These are phyloP conservation scores for Cataglyphis rosenhaueri DNA, from an alignment of 2,888 invertebrate genomes.

Conservation along the genomic window DNA sequence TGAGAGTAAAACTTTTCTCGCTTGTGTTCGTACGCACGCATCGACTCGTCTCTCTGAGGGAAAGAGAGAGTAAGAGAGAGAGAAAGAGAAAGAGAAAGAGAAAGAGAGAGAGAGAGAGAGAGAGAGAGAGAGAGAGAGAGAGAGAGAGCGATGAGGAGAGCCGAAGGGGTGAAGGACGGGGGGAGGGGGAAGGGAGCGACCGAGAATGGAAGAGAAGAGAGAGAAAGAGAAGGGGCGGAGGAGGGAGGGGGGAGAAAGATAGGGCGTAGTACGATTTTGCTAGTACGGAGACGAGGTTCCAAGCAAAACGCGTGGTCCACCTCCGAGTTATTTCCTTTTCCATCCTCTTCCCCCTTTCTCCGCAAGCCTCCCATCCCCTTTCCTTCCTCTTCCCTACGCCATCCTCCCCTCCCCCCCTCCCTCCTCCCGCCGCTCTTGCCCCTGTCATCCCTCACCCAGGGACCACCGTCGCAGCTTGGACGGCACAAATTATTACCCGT, in stretches of 20 bases:
- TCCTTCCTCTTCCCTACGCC: neutral
- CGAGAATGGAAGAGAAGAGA: slow-evolving; percentile 65
- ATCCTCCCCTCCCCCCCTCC: neutral
- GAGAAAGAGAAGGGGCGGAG: slow-evolving; percentile 56
- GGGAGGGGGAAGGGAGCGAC: slow-evolving; percentile 39
- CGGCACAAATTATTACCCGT: slow-evolving; percentile 82
- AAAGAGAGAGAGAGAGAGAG: slow-evolving; percentile 57
- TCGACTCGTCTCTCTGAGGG: slow-evolving; percentile 77
- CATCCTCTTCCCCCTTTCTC: slow-evolving; percentile 62
- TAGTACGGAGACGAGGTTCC: slow-evolving; percentile 79
- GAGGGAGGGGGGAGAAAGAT: slow-evolving; percentile 69
- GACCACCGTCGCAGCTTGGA: slow-evolving; percentile 72
- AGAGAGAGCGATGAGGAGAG: slow-evolving; percentile 54
- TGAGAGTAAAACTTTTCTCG: slow-evolving; percentile 85
- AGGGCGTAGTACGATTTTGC: slow-evolving; percentile 78
- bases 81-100: slow-evolving; percentile 43
- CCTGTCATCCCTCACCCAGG: slow-evolving; percentile 52
- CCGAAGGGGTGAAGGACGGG: slow-evolving; percentile 47
- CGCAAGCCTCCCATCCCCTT: slow-evolving; percentile 47
- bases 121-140: slow-evolving; percentile 50
- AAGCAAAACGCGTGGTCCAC: slow-evolving; percentile 82
- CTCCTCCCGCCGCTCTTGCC: slow-evolving; percentile 18
- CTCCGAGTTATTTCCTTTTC: slow-evolving; percentile 82
- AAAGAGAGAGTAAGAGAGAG: slow-evolving; percentile 65
- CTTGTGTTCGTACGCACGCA: slow-evolving; percentile 82